Evolutionary conservation across 1,140 invertebrate genomes (phyloP), one percentile per base, ranked within the genome.

Genomic region (Luehdorfia chinensis): DNA sequence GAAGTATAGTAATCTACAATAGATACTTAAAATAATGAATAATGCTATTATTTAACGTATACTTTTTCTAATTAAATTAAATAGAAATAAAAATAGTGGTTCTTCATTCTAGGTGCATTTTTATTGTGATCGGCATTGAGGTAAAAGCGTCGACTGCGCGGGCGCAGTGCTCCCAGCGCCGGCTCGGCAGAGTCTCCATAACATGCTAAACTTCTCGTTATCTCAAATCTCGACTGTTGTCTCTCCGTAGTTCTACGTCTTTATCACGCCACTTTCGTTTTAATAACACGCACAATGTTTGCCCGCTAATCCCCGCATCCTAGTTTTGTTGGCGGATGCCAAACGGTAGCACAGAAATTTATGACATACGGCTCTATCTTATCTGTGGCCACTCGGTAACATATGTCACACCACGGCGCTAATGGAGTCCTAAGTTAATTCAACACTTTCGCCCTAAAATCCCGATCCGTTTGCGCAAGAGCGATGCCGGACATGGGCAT

Each of bases 311-410:
- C 75, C 80, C 54, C 52, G 53, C 65, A 61, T 66, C 59, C 67
- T 67, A 55, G 56, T 55, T 71, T 60, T 75, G 74, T 73, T 55
- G 37, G 56, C 64, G 55, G 66, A 76, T 73, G 71, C 69, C 68
- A 75, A 80, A 84, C 80, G 75, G 76, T 80, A 83, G 80, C 75
- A 60, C 36, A 63, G 45, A 68, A 65, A 66, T 73, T 71, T 74
- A 80, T 71, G 75, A 85, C 80, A 85, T 83, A 85, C 70, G 75
- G 75, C 63, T 79, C 69, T 85, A 83, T 84, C 80, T 84, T 84
- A 84, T 84, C 80, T 75, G 47, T 68, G 69, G 54, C 74, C 75
- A 84, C 77, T 84, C 66, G 52, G 59, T 55, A 64, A 66, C 80
- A 83, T 83, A 84, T 84, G 80, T 72, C 68, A 68, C 65, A 45